Evolutionary conservation across 2,113 vertebrate genomes (phyloP), one percentile per base, ranked within the genome.

Genomic region (Phalacrocorax aristotelis): DNA sequence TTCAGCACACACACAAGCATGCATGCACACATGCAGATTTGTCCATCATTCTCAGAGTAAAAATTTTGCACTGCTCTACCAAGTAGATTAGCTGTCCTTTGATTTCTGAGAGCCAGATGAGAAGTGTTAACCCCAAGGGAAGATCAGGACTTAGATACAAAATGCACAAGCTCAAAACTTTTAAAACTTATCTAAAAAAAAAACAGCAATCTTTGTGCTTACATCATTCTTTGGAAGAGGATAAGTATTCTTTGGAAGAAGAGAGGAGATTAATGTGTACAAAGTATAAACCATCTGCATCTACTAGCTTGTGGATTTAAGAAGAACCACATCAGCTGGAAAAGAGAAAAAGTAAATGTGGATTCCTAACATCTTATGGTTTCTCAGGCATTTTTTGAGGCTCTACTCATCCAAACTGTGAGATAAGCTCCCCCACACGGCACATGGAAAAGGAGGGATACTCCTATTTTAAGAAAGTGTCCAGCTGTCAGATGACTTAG

Each of bases 191-290:
- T 9, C 11, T 36, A 14, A 42, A 46, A 46, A 1, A 51, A 69
- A 76, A 57, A 13, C 29, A 72, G 7, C 14, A 26, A 12, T 40
- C 15, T 29, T 66, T 78, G 17, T 72, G 23, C 32, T 71, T 49
- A 19, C 5, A 36, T 11, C 9, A 7, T 58, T 80, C 44, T 54
- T 65, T 64, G 29, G 29, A 69, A 71, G 25, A 74, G 2, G 32
- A 72, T 3, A 64, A 79, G 6, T 27, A 51, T 44, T 61, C 15
- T 68, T 74, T 70, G 29, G 46, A 75, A 65, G 58, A 69, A 55
- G 11, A 44, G 17, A 55, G 64, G 6, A 55, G 9, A 40, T 8
- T 34, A 0, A 0, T 51, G 22, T 22, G 15, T 46, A 51, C 4
- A 0, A 83, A 60, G n/a, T 54, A 60, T 54, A 23, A 60, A 57